Base-by-base conservation (phyloP, 2,113 vertebrate species). In the Myiagra hebetior region DNA sequence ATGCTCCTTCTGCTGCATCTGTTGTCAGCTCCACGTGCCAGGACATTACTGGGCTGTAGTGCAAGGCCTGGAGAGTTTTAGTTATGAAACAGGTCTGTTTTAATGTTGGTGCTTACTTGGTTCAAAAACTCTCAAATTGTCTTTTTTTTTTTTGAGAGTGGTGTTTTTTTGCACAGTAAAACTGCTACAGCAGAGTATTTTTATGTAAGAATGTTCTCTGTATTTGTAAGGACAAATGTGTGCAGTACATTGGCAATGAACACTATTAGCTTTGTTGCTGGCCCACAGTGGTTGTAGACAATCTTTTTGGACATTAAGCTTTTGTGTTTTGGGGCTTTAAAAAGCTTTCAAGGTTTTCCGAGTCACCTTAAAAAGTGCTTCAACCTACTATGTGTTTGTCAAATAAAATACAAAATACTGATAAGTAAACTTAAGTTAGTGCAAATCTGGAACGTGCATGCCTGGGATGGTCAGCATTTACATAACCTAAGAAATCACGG, bases 61-160 rank as follows among this genome's bases (percentile, higher is more conserved):
- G 33, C 49, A 62, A 67, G 15, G 42, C 41, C 22, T 56, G 44
- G 35, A 35, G 13, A 49, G 41, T 49, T 88, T 68, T 63, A 31
- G 59, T 76, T 56, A 35, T 30, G 5, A 74, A 96, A 63, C 9
- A 50, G 6, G 20, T 9, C 0, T 0, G 3, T 72, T 85, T 83
- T 79, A 35, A 15, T 88, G 12, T 41, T 3, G 3, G 5, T 52
- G 21, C 76, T 64, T 52, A 23, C 33, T 92, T 77, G 22, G 23
- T 76, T 92, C 0, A 0, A 82, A 82, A 85, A 6, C 42, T 80
- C 37, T 60, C 7, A 67, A 28, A 57, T 70, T 0, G 0, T 55
- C 42, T 42, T 15, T 70, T 62, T 15, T 70, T 62, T 60, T 76
- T 68, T 27, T 50, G 11, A 64, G 33, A 83, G 44, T 0, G 6